A percentile compares a stretch with the other conserved stretches of the same genome.
Evolutionary conservation across 2,797 vertebrate species (phyloP).

Genomic region (Sphenopsis melanotis): DNA sequence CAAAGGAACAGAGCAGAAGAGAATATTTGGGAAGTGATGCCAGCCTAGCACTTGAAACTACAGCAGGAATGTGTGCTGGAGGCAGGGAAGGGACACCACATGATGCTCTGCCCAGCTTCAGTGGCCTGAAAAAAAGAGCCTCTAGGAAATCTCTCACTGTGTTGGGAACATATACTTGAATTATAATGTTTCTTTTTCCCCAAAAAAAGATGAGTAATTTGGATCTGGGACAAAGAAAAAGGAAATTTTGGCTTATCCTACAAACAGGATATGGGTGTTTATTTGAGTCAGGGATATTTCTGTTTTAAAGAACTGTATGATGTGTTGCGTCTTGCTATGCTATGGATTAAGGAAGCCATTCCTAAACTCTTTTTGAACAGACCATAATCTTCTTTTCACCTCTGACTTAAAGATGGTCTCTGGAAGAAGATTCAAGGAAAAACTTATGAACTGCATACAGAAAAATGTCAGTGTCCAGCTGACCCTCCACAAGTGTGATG

Average conservation of each 20-base stretch:
- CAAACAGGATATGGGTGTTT: conserved; percentile 8
- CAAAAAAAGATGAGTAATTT: background rate
- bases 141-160: background rate
- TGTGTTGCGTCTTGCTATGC: background rate
- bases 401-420: background rate
- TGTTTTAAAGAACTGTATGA: background rate
- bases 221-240: background rate
- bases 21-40: background rate
- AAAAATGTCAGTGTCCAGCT: background rate
- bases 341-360: background rate
- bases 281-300: background rate
- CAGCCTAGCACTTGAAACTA: background rate
- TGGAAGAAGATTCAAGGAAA: background rate
- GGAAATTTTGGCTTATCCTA: background rate
- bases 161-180: background rate
- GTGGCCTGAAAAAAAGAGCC: background rate
- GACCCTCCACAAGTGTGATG: background rate
- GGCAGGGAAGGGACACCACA: background rate
- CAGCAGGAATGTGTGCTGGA: background rate
- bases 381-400: background rate
- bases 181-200: background rate
- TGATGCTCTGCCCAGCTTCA: background rate
- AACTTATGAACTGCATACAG: background rate
- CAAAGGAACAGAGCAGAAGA: background rate
- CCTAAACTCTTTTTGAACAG: background rate